Percentiles rank a stretch among this genome's conserved stretches.
phyloP scores from a whole-genome alignment of 1,140 invertebrate species.

The fruit fly (Drosophila melanogaster) region Release_6_plus_ISO1_MT NT_033779.5:57501-58000 shows the following conservation, averaged over 20 bases:
- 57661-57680: constrained; percentile 16
- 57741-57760: background rate
- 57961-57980: constrained; percentile 15
- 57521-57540: background rate
- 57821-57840: constrained; percentile 13
- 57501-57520: constrained; percentile 33
- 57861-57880: too few species aligned
- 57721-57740: constrained; percentile 28
- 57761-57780: constrained; percentile 46
- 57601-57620: constrained; percentile 7
- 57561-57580: too few species aligned
- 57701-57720: constrained; percentile 29
- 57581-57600: constrained; percentile 16
- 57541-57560: constrained; percentile 10
- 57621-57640: constrained; percentile 3
- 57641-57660: background rate
- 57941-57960: background rate
- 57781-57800: constrained; percentile 26
- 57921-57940: too few species aligned
- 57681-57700: constrained; percentile 33
- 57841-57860: background rate
- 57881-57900: too few species aligned
- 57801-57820: constrained; percentile 56
- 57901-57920: too few species aligned
- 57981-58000: constrained; percentile 15